Base-by-base conservation (phyloP, 2,888 invertebrate species). In the Caenorhabditis sinica region DNA sequence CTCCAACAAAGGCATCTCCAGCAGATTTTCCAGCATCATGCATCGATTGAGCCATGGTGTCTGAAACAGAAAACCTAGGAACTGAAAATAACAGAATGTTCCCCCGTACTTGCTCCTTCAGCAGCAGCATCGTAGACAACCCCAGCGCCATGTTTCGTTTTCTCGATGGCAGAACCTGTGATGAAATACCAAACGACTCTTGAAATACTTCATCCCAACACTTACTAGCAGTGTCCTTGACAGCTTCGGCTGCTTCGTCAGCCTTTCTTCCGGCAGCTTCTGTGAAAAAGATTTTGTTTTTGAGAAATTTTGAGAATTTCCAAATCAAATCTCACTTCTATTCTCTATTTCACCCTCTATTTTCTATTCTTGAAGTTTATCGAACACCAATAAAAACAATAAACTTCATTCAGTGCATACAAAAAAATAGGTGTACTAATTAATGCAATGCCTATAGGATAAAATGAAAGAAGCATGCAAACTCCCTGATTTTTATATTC, bases 21-120 rank as follows among this genome's bases (percentile, higher is more conserved):
- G 80, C 63, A 2, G 80, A 56, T 60, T 80, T 80, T 72, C 66
- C 80, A 58, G 80, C 80, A 23, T 80, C 80, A 63, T 80, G 80
- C 72, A 72, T 66, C 2, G 72, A 80, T 11, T 72, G 49, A 25
- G 80, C 80, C 65, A 80, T 58, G 28, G 45, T 65, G 33, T 25
- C 80, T 80, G 45, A 6, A 69, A 53, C 36, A 23, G 20, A 28
- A 28, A 36, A 53, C 45, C 65, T 43, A 25, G 13, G 25, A 63
- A 63, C 43, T 63, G 63, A 66, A 49, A 68, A 68, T 9, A n/a
- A 33, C n/a, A n/a, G 20, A 68, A 30, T 45, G 36, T 23, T 6
- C 3, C 17, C 13, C 25, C 51, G 56, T 69, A 80, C 80, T 72
- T 80, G 80, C 80, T 72, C 72, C 72, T 30, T 80, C 66, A 17